Evolutionary conservation across 2,888 invertebrate species (phyloP), one percentile per base, ranked within the genome.

Genomic region (Hydrotaea cyrtoneurina): DNA sequence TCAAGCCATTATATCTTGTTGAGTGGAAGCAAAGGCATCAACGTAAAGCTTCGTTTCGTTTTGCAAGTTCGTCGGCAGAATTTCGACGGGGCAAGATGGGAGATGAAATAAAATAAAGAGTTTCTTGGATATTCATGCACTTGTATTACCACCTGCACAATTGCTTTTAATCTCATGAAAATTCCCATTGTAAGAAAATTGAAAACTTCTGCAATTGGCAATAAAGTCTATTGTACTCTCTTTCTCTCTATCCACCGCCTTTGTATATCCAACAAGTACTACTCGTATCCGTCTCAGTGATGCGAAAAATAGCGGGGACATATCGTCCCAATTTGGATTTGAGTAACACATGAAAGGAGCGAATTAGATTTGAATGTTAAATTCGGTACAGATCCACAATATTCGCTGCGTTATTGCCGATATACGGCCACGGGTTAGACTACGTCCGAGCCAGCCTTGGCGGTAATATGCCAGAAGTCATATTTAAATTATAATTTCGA

Each of bases 151-250:
- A 74, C 59, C 43, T 59, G 76, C 64, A 66, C 66, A 64, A 76
- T 76, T 76, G 64, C 31, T 55, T 77, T 55, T 55, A 31, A 77
- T 66, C 76, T 77, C 76, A 55, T 66, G 76, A 53, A 55, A 66
- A 66, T 36, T 77, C n/a, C 31, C 15, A 53, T 55, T 77, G 55
- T 39, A 77, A 77, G 66, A 76, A 55, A 77, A 77, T 64, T 64
- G 64, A 76, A 75, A 76, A 76, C 50, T 75, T 75, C 62, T 64
- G 76, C 64, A 66, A 76, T 77, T 73, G 76, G 76, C 64, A 77
- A 77, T 77, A 53, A 77, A 77, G 55, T 77, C 76, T 77, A 77
- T 66, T 66, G 53, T 66, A 31, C 26, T n/a, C 21, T 64, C 39
- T 39, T 50, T 50, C 59, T 0, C 15, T 26, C 15, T 15, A 15